Base-by-base conservation (phyloP, 2,113 vertebrate species). In the Paratilapia polleni region DNA sequence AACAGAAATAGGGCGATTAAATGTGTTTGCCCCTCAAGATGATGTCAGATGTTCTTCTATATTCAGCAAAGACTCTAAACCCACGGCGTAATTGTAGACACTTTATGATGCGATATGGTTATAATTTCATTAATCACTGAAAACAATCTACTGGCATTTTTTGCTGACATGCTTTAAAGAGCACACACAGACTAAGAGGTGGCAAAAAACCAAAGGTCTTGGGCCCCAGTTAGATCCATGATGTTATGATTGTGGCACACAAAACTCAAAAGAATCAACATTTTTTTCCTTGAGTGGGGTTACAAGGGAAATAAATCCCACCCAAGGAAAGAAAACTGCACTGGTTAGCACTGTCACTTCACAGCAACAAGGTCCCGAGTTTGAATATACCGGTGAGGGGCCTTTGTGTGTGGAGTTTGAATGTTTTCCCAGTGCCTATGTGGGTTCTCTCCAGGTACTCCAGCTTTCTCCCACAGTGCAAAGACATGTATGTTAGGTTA, bases 1-100 rank as follows among this genome's bases (percentile, higher is more conserved):
- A 74, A 75, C 1, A 1, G 70, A 90, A 91, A 81, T 70, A 61
- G 62, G 74, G 66, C 12, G 20, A 43, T 60, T 83, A 80, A 82
- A 70, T 77, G 47, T 24, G 28, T 66, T 70, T 66, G 41, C 36
- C 28, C 15, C 60, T 83, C 8, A 43, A 36, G 38, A 78, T 85
- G 64, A 82, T 83, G 75, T 77, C 66, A 81, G 11, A 6, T 11
- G 6, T 52, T 70, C 66, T 52, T 75, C 20, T 83, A 11, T 52
- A 10, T 54, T 81, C 41, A 73, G 9, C 22, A 52, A 31, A 34
- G 52, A 57, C 36, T 57, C 24, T 77, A 12, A 64, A 62, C 54
- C 34, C 60, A 64, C n/a, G 43, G 43, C 56, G 8, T 43, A 78
- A 61, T 60, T 38, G 47, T 54, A 13, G 26, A 73, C 28, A 15